Evolutionary conservation across 2,888 invertebrate species (phyloP).

Genomic region (Aradus depressus): DNA sequence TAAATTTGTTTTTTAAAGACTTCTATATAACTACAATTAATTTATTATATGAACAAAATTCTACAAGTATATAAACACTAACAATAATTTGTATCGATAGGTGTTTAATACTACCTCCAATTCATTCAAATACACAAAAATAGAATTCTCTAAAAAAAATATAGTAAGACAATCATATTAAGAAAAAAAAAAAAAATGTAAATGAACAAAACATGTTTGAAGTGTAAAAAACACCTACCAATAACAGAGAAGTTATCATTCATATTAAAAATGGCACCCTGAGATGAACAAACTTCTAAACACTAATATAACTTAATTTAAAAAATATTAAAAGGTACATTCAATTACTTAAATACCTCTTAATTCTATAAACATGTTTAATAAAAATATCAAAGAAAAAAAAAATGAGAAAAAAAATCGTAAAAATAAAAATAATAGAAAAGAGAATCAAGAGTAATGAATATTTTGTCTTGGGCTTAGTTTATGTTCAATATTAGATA

Average conservation of each 20-base stretch:
- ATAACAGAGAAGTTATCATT: constrained; percentile 31
- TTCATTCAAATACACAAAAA: neutral
- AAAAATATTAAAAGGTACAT: neutral
- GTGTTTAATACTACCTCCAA: constrained; percentile 7
- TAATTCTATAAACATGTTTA: neutral
- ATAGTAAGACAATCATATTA: neutral
- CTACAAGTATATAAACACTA: constrained; percentile 15
- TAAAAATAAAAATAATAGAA: too few relatives aligned
- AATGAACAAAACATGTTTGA: neutral
- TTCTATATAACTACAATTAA: constrained; percentile 11
- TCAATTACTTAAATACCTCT: neutral
- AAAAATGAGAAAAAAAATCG: too few relatives aligned
- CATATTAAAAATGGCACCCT: constrained; percentile 36
- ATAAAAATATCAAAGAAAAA: too few relatives aligned
- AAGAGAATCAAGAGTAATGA: too few relatives aligned
- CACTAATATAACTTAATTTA: constrained; percentile 6
- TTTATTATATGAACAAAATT: constrained; percentile 17
- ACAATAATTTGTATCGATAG: constrained; percentile 12
- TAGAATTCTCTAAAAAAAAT: neutral
- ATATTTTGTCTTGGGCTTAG: too few relatives aligned
- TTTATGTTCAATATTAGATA: too few relatives aligned
- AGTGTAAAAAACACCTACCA: constrained; percentile 18
- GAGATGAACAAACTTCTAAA: constrained; percentile 33
- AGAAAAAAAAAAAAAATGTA: neutral
- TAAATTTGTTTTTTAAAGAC: constrained; percentile 1